Conservation (phyloP, 37 sponge, comb jelly and placozoan species). For the Trichoplax adhaerens region DNA sequence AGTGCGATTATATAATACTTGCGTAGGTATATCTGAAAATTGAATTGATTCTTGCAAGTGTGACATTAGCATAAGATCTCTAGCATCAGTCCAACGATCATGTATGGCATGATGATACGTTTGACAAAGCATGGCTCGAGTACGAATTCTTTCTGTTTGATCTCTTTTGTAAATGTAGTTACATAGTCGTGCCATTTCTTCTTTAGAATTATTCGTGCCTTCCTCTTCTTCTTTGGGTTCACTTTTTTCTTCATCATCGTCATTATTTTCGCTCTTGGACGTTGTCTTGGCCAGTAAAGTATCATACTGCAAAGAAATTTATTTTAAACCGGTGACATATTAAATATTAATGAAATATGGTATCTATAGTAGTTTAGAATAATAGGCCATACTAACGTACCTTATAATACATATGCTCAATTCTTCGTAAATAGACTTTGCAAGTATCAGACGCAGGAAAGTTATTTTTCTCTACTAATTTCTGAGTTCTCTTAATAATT, state of each 20-base stretch:
- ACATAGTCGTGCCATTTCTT: constrained; percentile 1
- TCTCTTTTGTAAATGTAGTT: constrained; percentile 14
- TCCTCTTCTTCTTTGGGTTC: not conserved
- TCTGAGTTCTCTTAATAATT: constrained; percentile 38
- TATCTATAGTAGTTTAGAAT: too few species aligned
- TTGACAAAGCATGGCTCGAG: constrained; percentile 81
- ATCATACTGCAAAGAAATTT: too few species aligned
- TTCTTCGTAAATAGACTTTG: constrained; percentile 53
- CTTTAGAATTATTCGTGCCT: not conserved
- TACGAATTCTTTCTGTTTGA: constrained; percentile 38
- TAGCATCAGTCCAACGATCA: constrained; percentile 68
- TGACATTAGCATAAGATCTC: constrained; percentile 85
- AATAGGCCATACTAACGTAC: constrained; percentile 7
- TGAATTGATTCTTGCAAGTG: constrained; percentile 88
- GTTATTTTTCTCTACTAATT: constrained; percentile 22
- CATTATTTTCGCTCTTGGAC: too few species aligned
- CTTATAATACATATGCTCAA: constrained; percentile 94
- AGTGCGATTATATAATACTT: constrained; percentile 88
- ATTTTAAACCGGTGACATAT: too few species aligned
- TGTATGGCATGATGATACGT: constrained; percentile 89
- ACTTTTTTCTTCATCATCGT: too few species aligned
- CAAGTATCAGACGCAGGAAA: constrained; percentile 37
- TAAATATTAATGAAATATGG: too few species aligned
- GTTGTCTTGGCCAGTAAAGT: too few species aligned
- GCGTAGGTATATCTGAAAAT: constrained; percentile 72